Evolutionary conservation across 2,797 vertebrate species (phyloP).

Genomic region (Zalophus californianus): DNA sequence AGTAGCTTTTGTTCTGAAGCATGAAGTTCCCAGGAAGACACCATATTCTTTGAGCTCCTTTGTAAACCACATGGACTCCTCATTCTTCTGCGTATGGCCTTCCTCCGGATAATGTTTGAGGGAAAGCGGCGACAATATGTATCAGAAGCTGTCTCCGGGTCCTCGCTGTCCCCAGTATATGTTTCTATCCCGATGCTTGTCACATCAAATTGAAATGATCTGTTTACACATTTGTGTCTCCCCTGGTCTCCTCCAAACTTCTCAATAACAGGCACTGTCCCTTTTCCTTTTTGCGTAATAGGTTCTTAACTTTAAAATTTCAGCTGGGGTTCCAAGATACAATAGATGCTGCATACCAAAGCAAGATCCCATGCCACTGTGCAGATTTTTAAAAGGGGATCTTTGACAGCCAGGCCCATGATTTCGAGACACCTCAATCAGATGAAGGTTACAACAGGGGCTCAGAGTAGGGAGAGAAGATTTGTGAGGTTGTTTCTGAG

Average conservation of each 20-base stretch:
- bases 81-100: not conserved
- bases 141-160: not conserved
- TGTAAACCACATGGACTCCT: not conserved
- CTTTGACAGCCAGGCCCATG: not conserved
- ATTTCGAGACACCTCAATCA: not conserved
- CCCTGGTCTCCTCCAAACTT: not conserved
- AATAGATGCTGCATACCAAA: not conserved
- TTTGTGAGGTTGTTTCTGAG: constrained; percentile 21
- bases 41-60: not conserved
- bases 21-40: not conserved
- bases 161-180: no score
- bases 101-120: not conserved
- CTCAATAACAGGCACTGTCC: not conserved
- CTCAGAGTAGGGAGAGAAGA: not conserved
- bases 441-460: not conserved
- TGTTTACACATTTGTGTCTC: not conserved
- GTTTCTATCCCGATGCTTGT: not conserved
- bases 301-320: constrained; percentile 46
- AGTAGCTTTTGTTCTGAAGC: not conserved
- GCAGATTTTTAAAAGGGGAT: not conserved
- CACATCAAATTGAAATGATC: not conserved
- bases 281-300: constrained; percentile 12
- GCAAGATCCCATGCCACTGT: not conserved
- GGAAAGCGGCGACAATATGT: not conserved
- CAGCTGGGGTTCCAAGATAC: not conserved